Evolutionary conservation across 2,113 vertebrate species (phyloP), one percentile per base, ranked within the genome.

Genomic region (Phrynocephalus versicolor): DNA sequence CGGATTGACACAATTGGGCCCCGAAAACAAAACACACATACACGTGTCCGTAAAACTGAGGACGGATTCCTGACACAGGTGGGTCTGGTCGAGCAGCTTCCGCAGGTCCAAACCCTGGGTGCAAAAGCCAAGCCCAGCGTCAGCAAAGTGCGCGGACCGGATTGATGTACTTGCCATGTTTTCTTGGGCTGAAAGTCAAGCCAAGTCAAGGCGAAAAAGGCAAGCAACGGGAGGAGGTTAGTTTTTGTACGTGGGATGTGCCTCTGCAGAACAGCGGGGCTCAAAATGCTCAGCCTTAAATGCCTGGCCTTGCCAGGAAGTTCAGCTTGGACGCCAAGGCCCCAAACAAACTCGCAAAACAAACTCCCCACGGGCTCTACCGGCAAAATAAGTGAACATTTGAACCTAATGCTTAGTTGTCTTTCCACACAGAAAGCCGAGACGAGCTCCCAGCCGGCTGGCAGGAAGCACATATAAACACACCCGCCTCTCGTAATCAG

Each of bases 361-460:
- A 51, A 51, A 45, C 65, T 3, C 2, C 23, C 67, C n/a, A n/a
- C n/a, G n/a, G n/a, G n/a, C n/a, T n/a, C n/a, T n/a, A n/a, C n/a
- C 15, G 65, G 86, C 71, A 90, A 91, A 94, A 84, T 74, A 89
- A 74, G 39, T 87, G 91, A 94, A 92, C 92, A 88, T 94, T 92
- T 93, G 92, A 94, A 85, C 90, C 60, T 62, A 39, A 78, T 18
- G 35, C 21, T 79, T 77, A 88, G 0, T 85, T 86, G 84, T 81
- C 41, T 85, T 85, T 90, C 84, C 0, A 0, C 21, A 72, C 8
- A 1, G 25, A 27, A 81, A 86, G 60, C 5, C 57, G 10, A 67
- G 71, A 51, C 5, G 10, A 64, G 55, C 35, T 39, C 39, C 41
- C 35, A 75, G 73, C 2, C 25, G 23, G 35, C 79, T 82, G 69